Conservation (phyloP, 2,888 invertebrate genomes). For the Orchestes rusci region DNA sequence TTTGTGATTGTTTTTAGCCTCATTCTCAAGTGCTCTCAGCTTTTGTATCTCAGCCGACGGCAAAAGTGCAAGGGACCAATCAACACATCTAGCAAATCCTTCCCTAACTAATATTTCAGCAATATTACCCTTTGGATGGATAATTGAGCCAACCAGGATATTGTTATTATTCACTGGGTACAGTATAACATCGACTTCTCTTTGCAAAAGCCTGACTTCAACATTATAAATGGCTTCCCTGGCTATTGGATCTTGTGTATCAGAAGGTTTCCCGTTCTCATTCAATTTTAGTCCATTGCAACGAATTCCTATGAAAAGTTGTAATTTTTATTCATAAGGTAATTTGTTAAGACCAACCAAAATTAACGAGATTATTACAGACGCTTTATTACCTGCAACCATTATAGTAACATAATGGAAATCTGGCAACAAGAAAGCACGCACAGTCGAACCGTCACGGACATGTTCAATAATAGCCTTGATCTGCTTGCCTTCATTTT, state of each 20-base stretch:
- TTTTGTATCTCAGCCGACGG: slow-evolving; percentile 48
- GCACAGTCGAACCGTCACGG: slow-evolving; percentile 91
- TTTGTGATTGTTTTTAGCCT: slow-evolving; percentile 58
- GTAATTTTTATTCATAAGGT: too few species aligned
- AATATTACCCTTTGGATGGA: slow-evolving; percentile 78
- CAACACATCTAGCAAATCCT: slow-evolving; percentile 73
- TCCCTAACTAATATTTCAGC: slow-evolving; percentile 68
- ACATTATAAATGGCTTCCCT: slow-evolving; percentile 94
- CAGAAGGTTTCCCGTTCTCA: slow-evolving; percentile 62
- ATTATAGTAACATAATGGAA: slow-evolving; percentile 89
- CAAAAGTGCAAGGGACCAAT: slow-evolving; percentile 84
- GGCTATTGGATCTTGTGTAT: slow-evolving; percentile 60
- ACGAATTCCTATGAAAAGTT: too few species aligned
- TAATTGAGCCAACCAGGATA: slow-evolving; percentile 87
- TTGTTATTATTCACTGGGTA: slow-evolving; percentile 83
- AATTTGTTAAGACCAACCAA: too few species aligned
- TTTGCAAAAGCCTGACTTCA: slow-evolving; percentile 84
- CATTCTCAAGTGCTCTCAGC: slow-evolving; percentile 61
- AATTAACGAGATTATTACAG: too few species aligned
- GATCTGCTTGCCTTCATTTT: slow-evolving; percentile 76
- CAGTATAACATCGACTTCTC: slow-evolving; percentile 81
- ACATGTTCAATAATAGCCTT: slow-evolving; percentile 96
- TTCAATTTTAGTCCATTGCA: slow-evolving; percentile 78
- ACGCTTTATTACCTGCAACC: too few species aligned
- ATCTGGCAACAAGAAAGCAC: slow-evolving; percentile 84